Base-by-base conservation (phyloP, 2,888 invertebrate genomes). In the Elegia similella region DNA sequence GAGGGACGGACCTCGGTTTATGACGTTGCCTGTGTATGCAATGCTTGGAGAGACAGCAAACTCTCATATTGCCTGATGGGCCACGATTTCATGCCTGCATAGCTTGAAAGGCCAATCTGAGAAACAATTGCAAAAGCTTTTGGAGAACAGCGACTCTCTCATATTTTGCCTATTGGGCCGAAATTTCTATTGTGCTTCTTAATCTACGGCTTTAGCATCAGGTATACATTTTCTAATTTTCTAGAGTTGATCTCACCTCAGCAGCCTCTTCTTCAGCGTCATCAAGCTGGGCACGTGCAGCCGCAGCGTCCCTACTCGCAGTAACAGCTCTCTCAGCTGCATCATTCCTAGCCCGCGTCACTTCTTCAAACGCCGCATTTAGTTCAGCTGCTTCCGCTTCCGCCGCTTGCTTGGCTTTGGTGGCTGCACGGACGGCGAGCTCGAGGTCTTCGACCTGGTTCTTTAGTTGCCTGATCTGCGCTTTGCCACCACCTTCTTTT, bases 251-350 rank as follows among this genome's bases (percentile, higher is more conserved):
- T 16, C 13, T 38, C 71, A 93, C 93, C 84, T 98, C 97, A 0
- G 96, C 95, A 57, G 98, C 93, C 80, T 98, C 98, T 74, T 98
- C 98, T 80, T 98, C 98, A 52, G 97, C 97, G 77, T 98, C 98
- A 73, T 98, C 98, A 13, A 98, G 92, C 80, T 96, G 96, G 7
- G 95, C 95, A 67, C 97, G 93, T 12, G 98, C 88, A 57, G 97
- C 97, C 15, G 95, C 93, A 13, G 96, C 95, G 80, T 98, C 98
- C 7, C 98, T 88, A 58, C 94, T 93, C 1, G 96, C 93, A 0
- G 77, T 42, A n/a, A 83, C 69, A 15, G 90, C 90, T 5, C 95
- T 93, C 65, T 97, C 97, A 67, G 98, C 97, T 0, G 96, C 96
- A 65, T 98, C 98, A 65, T 93, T 93, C 59, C 95, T 92, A 30